Conservation (phyloP, 2,113 vertebrate genomes). For the Amphilophus citrinellus region DNA sequence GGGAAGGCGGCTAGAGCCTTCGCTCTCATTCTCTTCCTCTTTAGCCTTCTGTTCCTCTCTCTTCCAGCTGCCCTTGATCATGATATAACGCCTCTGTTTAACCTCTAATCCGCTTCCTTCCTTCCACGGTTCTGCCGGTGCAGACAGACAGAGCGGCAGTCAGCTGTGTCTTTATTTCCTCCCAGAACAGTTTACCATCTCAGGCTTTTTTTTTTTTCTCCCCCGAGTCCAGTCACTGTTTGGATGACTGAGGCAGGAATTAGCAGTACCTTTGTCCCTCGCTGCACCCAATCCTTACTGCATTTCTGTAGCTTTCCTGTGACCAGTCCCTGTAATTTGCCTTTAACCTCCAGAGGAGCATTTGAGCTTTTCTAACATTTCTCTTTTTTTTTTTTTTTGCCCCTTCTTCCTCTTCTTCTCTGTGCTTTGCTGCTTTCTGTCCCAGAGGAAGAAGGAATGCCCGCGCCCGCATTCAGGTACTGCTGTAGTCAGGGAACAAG, state of each 20-base stretch:
- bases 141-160: conserved; percentile 50
- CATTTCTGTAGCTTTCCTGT: conserved; percentile 38
- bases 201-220: conserved; percentile 13
- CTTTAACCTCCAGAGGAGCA: conserved; percentile 62
- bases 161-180: conserved; percentile 54
- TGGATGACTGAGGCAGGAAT: conserved; percentile 32
- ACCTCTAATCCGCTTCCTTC: conserved; percentile 67
- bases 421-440: conserved; percentile 89
- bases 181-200: conserved; percentile 43
- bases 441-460: conserved; percentile 99
- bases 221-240: conserved; percentile 17
- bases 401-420: conserved; percentile 86
- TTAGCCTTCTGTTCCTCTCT: conserved; percentile 59
- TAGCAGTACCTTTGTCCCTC: conserved; percentile 37
- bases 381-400: conserved; percentile 83
- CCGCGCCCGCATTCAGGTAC: conserved; percentile 98
- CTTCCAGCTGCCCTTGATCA: conserved; percentile 61
- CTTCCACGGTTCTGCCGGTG: conserved; percentile 25
- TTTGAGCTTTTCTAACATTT: conserved; percentile 82
- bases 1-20: conserved; percentile 81
- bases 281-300: conserved; percentile 33
- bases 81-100: conserved; percentile 68
- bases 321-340: conserved; percentile 38
- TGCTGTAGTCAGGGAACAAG: conserved; percentile 46
- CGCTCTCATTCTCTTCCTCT: conserved; percentile 56